Evolutionary conservation across 2,888 invertebrate genomes (phyloP).

Genomic region (Slavum lentiscoides): DNA sequence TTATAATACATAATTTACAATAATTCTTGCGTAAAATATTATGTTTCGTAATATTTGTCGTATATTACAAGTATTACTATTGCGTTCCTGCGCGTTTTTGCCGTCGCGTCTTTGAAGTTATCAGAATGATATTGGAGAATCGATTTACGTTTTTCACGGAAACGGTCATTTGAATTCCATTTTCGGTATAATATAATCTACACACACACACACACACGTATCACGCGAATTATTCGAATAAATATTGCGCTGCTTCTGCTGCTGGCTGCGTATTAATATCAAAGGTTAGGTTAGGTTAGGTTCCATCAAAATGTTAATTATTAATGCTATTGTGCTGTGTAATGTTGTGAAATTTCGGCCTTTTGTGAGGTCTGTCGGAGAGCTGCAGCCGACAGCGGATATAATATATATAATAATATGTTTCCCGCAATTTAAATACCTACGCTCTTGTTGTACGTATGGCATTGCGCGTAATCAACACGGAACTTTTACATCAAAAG

Average conservation of each 20-base stretch:
- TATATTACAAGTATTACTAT: no score
- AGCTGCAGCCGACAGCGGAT: slow-evolving; percentile 12
- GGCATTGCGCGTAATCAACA: slow-evolving; percentile 25
- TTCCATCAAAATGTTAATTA: slow-evolving; percentile 39
- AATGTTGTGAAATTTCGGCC: slow-evolving; percentile 36
- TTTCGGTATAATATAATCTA: no score
- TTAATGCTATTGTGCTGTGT: slow-evolving; percentile 27
- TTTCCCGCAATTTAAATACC: slow-evolving; percentile 44
- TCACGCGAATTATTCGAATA: background rate
- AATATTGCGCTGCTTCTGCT: background rate
- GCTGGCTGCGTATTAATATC: background rate
- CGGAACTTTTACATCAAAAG: slow-evolving; percentile 43
- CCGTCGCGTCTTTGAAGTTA: no score
- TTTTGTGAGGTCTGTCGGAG: slow-evolving; percentile 32
- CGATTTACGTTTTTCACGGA: no score
- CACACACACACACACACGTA: no score
- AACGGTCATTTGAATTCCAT: no score
- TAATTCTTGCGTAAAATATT: no score
- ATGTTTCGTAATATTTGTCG: no score
- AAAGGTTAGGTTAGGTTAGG: background rate
- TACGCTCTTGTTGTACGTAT: slow-evolving; percentile 33
- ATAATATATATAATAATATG: background rate
- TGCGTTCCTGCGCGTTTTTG: no score
- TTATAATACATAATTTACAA: no score
- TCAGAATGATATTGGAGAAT: no score